Evolutionary conservation across 1,140 invertebrate species (phyloP).

Genomic region (Trypoxylus dichotomus): DNA sequence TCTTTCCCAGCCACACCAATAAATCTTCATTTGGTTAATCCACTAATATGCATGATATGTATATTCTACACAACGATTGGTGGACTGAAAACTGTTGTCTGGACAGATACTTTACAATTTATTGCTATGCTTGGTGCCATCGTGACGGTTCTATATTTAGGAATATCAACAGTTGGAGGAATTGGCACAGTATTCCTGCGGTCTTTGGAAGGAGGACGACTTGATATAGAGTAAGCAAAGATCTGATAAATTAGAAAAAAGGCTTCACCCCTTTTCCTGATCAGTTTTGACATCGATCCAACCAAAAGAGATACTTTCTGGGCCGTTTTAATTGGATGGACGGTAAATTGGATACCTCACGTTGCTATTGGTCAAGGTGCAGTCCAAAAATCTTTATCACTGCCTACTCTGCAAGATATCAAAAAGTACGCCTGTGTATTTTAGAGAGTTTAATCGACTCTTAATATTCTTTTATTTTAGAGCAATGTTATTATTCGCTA

Average conservation of each 20-base stretch:
- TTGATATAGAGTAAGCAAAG: constrained; percentile 28
- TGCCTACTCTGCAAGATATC: constrained; percentile 56
- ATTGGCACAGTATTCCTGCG: not conserved
- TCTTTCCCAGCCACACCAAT: constrained; percentile 8
- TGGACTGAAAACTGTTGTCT: constrained; percentile 74
- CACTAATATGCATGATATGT: constrained; percentile 59
- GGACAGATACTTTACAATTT: constrained; percentile 72
- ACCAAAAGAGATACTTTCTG: constrained; percentile 61
- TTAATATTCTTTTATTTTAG: constrained; percentile 44
- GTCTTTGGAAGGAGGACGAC: not conserved
- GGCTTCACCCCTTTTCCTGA: not conserved
- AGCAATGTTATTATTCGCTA: constrained; percentile 31
- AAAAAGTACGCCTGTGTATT: constrained; percentile 50
- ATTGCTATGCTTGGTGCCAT: constrained; percentile 4
- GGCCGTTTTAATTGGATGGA: constrained; percentile 59
- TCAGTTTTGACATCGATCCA: constrained; percentile 60
- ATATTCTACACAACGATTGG: constrained; percentile 79
- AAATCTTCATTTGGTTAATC: constrained; percentile 16
- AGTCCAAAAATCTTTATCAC: constrained; percentile 62
- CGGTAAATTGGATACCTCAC: constrained; percentile 60
- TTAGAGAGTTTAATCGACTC: no score
- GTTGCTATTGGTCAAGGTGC: constrained; percentile 61
- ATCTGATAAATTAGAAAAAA: not conserved
- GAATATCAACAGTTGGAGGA: constrained; percentile 25
- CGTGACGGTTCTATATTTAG: not conserved